These are phyloP conservation scores for Nothura maculosa DNA, from an alignment of 2,797 vertebrate species.

Conservation along the genomic window DNA sequence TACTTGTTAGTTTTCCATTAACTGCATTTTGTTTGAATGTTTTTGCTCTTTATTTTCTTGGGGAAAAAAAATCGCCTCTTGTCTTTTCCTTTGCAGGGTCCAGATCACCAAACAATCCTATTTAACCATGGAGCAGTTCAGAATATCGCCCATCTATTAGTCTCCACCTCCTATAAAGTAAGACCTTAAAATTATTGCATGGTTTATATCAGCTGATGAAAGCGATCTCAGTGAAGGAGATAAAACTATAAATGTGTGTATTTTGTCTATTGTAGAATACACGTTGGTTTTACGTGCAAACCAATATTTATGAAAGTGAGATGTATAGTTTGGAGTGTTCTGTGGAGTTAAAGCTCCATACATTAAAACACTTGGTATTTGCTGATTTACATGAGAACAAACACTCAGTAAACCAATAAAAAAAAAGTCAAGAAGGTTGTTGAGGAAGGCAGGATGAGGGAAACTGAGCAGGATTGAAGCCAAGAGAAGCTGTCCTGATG, in stretches of 20 bases:
- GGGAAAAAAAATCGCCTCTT: background rate
- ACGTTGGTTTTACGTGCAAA: background rate
- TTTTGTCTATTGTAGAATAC: background rate
- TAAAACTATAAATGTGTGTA: background rate
- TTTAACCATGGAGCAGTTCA: constrained; percentile 97
- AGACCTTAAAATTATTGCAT: constrained; percentile 44
- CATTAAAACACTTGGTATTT: background rate
- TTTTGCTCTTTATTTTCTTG: too few relatives aligned
- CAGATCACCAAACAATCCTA: constrained; percentile 97
- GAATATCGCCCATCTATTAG: constrained; percentile 94
- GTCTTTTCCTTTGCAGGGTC: constrained; percentile 86
- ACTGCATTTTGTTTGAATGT: too few relatives aligned
- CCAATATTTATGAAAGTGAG: background rate
- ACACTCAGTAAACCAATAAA: background rate
- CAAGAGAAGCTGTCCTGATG: background rate
- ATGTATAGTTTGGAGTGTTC: background rate
- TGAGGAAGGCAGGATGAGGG: background rate
- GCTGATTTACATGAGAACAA: background rate
- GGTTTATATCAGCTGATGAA: background rate
- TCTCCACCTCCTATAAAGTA: constrained; percentile 95
- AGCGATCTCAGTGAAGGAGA: background rate
- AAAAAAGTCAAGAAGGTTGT: background rate
- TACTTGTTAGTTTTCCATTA: background rate
- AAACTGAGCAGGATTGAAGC: background rate
- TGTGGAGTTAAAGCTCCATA: background rate